Percentiles rank a stretch among this genome's conserved stretches.
phyloP scores from a whole-genome alignment of 2,888 invertebrate species.

The Cryptops parisi region DNA sequence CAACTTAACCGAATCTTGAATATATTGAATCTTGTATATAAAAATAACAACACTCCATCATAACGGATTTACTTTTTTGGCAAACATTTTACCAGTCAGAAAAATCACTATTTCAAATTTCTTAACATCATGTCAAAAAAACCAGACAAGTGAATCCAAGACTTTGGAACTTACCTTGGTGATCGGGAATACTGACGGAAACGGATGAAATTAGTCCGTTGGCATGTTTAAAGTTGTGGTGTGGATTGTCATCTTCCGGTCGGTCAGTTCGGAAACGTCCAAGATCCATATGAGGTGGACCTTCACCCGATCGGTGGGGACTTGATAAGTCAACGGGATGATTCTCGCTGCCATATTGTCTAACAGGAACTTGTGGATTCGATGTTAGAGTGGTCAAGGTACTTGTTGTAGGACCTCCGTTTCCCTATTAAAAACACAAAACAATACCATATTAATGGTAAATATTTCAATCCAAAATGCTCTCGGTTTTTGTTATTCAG shows the following conservation, averaged over 20 bases:
- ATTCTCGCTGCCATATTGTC: slow-evolving; percentile 15
- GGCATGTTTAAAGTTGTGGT: slow-evolving; percentile 12
- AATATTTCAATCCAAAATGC: too few species aligned
- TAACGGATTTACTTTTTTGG: too few species aligned
- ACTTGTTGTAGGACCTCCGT: neutral
- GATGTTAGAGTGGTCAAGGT: neutral
- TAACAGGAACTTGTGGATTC: neutral
- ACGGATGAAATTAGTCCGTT: slow-evolving; percentile 12
- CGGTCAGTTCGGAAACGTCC: slow-evolving; percentile 6
- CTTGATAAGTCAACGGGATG: slow-evolving; percentile 23
- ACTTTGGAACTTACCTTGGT: slow-evolving; percentile 16
- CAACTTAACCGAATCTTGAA: too few species aligned
- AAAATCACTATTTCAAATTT: too few species aligned
- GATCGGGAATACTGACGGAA: slow-evolving; percentile 14
- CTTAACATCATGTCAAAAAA: too few species aligned
- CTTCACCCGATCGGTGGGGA: slow-evolving; percentile 19
- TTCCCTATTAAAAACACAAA: neutral
- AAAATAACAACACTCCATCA: too few species aligned
- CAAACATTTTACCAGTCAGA: too few species aligned
- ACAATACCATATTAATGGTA: too few species aligned
- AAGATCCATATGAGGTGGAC: slow-evolving; percentile 7
- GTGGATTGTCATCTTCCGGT: slow-evolving; percentile 5
- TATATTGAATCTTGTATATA: too few species aligned
- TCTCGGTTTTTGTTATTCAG: too few species aligned
- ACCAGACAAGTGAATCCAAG: too few species aligned